phyloP scores from a whole-genome alignment of 2,888 invertebrate species.

The Morpho helenor region DNA sequence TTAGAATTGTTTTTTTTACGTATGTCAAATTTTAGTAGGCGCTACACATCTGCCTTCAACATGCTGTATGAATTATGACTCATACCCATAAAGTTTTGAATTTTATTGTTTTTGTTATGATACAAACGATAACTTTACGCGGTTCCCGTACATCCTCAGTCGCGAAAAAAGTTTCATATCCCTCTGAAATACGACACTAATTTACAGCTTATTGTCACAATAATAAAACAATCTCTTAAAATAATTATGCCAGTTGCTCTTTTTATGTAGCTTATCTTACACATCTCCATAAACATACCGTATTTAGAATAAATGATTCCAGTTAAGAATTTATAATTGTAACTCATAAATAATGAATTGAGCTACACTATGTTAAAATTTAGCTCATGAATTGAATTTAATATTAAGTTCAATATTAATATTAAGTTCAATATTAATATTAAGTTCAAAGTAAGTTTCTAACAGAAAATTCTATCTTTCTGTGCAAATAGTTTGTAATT shows the following conservation, averaged over 20 bases:
- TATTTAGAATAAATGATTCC: constrained; percentile 10
- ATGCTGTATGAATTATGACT: constrained; percentile 25
- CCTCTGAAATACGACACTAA: too few relatives aligned
- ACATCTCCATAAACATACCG: constrained; percentile 13
- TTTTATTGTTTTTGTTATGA: constrained; percentile 39
- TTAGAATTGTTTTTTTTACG: constrained; percentile 13
- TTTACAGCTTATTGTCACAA: too few relatives aligned
- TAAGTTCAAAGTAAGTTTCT: too few relatives aligned
- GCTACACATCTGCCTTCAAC: constrained; percentile 27
- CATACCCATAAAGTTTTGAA: constrained; percentile 27
- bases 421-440: too few relatives aligned
- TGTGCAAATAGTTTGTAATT: too few relatives aligned
- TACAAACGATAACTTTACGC: constrained; percentile 28
- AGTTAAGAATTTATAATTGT: constrained; percentile 12
- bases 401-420: too few relatives aligned
- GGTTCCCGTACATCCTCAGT: constrained; percentile 18
- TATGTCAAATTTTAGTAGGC: constrained; percentile 5
- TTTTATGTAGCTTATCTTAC: constrained; percentile 10
- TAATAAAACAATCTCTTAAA: constrained; percentile 1
- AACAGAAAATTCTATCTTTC: too few relatives aligned
- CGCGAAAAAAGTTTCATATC: not conserved
- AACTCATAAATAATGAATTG: constrained; percentile 6
- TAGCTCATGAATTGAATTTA: too few relatives aligned
- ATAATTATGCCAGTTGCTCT: constrained; percentile 13
- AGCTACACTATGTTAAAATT: too few relatives aligned